These are phyloP conservation scores for Bufo bufo DNA, from an alignment of 2,113 vertebrate genomes.

Conservation along the genomic window DNA sequence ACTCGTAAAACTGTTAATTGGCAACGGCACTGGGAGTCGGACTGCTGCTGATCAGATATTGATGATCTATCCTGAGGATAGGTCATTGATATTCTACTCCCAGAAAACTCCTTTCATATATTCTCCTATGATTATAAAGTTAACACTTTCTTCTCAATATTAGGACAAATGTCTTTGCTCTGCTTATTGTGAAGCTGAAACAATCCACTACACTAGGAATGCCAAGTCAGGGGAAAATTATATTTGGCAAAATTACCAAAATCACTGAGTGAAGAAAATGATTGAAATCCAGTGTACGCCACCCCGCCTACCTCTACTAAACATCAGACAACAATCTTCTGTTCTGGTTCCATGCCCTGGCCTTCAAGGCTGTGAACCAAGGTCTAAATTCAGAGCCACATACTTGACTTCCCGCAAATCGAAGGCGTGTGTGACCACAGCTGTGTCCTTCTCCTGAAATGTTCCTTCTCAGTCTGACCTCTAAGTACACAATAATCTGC, in stretches of 20 bases:
- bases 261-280: constrained; percentile 30
- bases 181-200: background rate
- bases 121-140: background rate
- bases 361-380: constrained; percentile 44
- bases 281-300: constrained; percentile 24
- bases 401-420: constrained; percentile 53
- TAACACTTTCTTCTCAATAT: background rate
- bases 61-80: too few species aligned
- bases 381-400: constrained; percentile 50
- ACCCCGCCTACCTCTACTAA: constrained; percentile 35
- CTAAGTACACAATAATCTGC: constrained; percentile 53
- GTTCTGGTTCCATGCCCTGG: constrained; percentile 33
- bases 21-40: too few species aligned
- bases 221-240: constrained; percentile 45
- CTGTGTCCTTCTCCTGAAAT: constrained; percentile 52
- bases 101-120: too few species aligned
- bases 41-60: too few species aligned
- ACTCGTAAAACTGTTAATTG: too few species aligned
- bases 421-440: constrained; percentile 51
- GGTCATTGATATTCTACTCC: too few species aligned
- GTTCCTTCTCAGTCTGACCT: constrained; percentile 53
- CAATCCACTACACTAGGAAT: background rate
- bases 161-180: background rate
- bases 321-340: constrained; percentile 46
- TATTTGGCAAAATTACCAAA: constrained; percentile 46